Evolutionary conservation across 2,888 invertebrate species (phyloP).

Genomic region (Oscheius sp.): DNA sequence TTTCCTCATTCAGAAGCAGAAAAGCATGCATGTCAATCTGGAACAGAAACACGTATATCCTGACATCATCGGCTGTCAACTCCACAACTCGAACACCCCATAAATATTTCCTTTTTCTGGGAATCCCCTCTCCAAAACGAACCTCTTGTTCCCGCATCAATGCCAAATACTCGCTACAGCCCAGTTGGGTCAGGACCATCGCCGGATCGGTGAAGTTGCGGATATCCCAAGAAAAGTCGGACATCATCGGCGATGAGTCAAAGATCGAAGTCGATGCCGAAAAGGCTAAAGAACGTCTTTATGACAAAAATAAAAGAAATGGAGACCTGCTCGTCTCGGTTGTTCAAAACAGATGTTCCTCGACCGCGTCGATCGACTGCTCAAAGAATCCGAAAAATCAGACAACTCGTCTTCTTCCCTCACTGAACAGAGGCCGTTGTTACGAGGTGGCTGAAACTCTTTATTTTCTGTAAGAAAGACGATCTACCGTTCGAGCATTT

Average conservation of each 20-base stretch:
- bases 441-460: conserved; percentile 23
- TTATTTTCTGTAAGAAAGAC: neutral
- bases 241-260: conserved; percentile 50
- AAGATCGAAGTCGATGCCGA: conserved; percentile 60
- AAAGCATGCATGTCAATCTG: conserved; percentile 72
- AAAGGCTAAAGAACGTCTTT: conserved; percentile 41
- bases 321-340: neutral
- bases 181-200: conserved; percentile 68
- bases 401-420: conserved; percentile 65
- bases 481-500: conserved; percentile 30
- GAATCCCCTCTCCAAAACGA: neutral
- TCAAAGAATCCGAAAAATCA: conserved; percentile 44
- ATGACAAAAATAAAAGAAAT: neutral
- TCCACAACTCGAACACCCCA: conserved; percentile 2
- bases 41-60: conserved; percentile 34
- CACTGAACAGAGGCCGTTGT: conserved; percentile 53
- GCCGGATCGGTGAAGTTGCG: conserved; percentile 65
- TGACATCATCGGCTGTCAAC: conserved; percentile 9
- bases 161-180: conserved; percentile 68
- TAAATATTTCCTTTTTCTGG: neutral
- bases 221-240: conserved; percentile 67
- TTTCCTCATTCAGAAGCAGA: conserved; percentile 68
- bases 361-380: conserved; percentile 34
- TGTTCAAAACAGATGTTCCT: conserved; percentile 21
- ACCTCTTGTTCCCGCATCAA: conserved; percentile 71